phyloP scores from a whole-genome alignment of 2,113 vertebrate genomes.

The Cyrtonyx montezumae region DNA sequence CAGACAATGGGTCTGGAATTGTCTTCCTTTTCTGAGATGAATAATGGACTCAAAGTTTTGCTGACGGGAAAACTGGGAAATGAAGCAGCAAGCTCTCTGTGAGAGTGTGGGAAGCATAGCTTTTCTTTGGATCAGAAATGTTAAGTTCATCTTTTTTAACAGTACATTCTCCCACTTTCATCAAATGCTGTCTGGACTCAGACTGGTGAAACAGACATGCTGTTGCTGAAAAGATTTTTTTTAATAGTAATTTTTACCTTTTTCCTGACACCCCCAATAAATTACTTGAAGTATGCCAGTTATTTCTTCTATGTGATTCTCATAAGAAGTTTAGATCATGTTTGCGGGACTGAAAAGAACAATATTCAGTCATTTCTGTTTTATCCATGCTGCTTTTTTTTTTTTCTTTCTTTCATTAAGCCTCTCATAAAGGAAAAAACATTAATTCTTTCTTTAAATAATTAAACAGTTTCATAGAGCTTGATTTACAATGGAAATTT shows the following conservation, averaged over 20 bases:
- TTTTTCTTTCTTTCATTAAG: background rate
- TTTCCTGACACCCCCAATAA: background rate
- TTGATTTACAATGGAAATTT: slow-evolving; percentile 25
- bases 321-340: background rate
- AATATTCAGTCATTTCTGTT: background rate
- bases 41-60: background rate
- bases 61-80: background rate
- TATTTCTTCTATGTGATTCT: background rate
- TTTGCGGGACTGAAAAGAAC: slow-evolving; percentile 28
- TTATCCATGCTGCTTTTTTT: slow-evolving; percentile 19
- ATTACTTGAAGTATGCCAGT: background rate
- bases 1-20: background rate
- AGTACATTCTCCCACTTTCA: background rate
- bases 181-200: background rate
- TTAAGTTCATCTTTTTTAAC: background rate
- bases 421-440: background rate
- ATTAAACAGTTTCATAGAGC: background rate
- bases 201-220: background rate
- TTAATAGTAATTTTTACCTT: background rate
- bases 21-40: background rate
- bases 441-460: background rate
- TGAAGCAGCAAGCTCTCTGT: background rate
- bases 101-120: background rate
- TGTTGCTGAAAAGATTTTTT: background rate
- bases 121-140: background rate